phyloP scores from a whole-genome alignment of 2,797 vertebrate genomes.

The Pteropus rufus region DNA sequence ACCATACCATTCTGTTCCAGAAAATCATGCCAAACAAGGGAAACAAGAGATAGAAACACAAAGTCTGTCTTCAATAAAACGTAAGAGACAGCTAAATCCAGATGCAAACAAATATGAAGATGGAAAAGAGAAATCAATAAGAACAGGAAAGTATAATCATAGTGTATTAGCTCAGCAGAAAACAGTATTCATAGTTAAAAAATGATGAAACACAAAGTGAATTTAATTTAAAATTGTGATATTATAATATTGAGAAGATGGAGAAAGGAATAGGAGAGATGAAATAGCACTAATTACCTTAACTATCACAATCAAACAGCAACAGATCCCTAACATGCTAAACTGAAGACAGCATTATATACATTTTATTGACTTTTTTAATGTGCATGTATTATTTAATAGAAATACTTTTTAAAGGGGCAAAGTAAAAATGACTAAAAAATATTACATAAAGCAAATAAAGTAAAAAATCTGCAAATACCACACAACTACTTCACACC shows the following conservation, averaged over 20 bases:
- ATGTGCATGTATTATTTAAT: background rate
- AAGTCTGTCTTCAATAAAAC: background rate
- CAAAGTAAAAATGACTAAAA: background rate
- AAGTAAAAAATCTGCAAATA: background rate
- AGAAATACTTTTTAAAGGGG: background rate
- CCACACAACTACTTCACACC: background rate
- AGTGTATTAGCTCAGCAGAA: background rate
- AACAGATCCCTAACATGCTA: background rate
- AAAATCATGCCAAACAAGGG: background rate
- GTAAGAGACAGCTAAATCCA: background rate
- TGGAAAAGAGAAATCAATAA: background rate
- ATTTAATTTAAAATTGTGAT: background rate
- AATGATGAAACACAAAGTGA: background rate
- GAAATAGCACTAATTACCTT: background rate
- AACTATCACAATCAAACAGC: background rate
- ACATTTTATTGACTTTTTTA: background rate
- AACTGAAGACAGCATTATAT: background rate
- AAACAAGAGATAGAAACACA: constrained; percentile 1
- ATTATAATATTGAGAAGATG: background rate
- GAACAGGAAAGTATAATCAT: background rate
- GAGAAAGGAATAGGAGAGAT: background rate
- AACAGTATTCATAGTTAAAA: background rate
- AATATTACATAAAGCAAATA: background rate
- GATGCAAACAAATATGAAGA: background rate
- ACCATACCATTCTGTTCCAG: background rate